Base-by-base conservation (phyloP, 2,113 vertebrate species). In the Nothoprocta pentlandii region DNA sequence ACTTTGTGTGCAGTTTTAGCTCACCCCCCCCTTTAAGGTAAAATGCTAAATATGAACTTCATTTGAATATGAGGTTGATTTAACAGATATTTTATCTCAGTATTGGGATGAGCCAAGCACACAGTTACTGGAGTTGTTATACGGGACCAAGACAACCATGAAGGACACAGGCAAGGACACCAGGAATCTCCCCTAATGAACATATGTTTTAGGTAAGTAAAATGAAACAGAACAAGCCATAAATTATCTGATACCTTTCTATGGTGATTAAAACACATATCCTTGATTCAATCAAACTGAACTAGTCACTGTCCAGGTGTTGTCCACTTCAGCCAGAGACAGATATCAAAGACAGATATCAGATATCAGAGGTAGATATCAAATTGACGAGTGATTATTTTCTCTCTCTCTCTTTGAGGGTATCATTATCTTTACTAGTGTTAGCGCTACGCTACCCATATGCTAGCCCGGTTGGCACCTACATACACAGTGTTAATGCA, bases 141-240 rank as follows among this genome's bases (percentile, higher is more conserved):
- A 81, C 14, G 63, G 11, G 17, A 77, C 44, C 32, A 23, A 5
- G 49, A 58, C 17, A 84, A 34, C n/a, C 30, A 25, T 69, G n/a
- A 94, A 94, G 64, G 54, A 87, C 21, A 44, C 3, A 34, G n/a
- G 15, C 16, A 90, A 92, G 41, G 54, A 80, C 61, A 83, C 2
- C 17, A 69, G 47, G 67, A 83, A 70, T 51, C 56, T 67, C 61
- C 51, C 42, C 36, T 39, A 79, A 16, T 25, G n/a, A 90, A 7
- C 25, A 22, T 30, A 49, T 20, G n/a, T 47, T 79, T 66, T 36
- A 80, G 49, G 36, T 17, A 84, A 84, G 49, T 42, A 80, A 22
- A 92, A n/a, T 16, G 67, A 51, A 88, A 71, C 30, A 51, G 76
- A 89, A 23, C 42, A 88, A 53, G 39, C 49, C n/a, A 80, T 6